Conservation (phyloP, 2,113 vertebrate genomes). For the Platichthys flesus region DNA sequence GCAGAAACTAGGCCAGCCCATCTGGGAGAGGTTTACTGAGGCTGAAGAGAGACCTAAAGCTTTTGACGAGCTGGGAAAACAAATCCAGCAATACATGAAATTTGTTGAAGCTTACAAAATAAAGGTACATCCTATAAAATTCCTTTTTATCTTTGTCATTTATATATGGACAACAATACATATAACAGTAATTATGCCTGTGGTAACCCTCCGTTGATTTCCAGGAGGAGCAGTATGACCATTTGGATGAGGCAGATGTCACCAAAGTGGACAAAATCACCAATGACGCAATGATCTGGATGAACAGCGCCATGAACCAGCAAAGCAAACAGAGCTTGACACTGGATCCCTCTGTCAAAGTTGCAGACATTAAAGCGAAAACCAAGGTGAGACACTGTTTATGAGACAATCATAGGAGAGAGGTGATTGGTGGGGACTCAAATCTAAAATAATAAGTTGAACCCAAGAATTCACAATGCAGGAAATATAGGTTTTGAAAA, state of each 20-base stretch:
- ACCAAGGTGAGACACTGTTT: conserved; percentile 83
- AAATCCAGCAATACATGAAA: conserved; percentile 97
- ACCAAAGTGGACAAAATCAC: conserved; percentile 90
- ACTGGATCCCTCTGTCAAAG: conserved; percentile 88
- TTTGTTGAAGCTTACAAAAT: conserved; percentile 92
- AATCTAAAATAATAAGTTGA: no score
- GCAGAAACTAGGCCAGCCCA: conserved; percentile 91
- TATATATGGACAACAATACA: background rate
- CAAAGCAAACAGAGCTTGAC: conserved; percentile 92
- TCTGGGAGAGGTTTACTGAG: conserved; percentile 90
- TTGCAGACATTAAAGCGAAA: conserved; percentile 91
- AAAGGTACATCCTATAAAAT: conserved; percentile 83
- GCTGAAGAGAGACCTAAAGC: conserved; percentile 94
- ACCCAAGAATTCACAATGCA: no score
- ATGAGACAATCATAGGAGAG: background rate
- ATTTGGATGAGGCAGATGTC: conserved; percentile 91
- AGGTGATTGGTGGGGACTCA: no score
- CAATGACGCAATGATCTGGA: conserved; percentile 94
- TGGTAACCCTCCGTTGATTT: background rate
- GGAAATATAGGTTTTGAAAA: no score
- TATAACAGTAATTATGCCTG: background rate
- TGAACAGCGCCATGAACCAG: conserved; percentile 96
- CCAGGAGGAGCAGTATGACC: conserved; percentile 93
- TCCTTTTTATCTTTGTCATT: background rate
- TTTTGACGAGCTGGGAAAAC: conserved; percentile 96